Percentiles rank a stretch among this genome's conserved stretches.
Conservation (phyloP, 2,797 vertebrate genomes). For the Lepidocolaptes lacrymiger region DNA sequence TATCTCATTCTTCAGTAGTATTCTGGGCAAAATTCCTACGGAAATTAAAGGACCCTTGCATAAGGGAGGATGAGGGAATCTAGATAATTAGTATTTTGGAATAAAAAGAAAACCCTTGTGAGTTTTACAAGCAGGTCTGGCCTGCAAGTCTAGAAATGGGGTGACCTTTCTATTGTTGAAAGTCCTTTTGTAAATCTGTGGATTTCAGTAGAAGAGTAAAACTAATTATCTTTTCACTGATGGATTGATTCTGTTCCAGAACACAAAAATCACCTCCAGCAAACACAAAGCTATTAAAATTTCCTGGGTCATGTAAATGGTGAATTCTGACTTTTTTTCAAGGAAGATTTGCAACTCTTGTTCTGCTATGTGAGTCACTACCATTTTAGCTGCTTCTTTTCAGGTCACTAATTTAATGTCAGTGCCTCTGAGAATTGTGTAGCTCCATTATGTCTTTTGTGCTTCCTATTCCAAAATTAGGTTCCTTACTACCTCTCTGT, state of each 20-base stretch:
- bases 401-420: conserved; percentile 29
- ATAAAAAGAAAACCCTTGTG: conserved; percentile 13
- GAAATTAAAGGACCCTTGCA: conserved; percentile 14
- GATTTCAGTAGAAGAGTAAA: not conserved
- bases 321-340: not conserved
- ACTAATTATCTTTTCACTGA: conserved; percentile 22
- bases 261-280: conserved; percentile 39
- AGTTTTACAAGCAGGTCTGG: not conserved
- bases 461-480: not conserved
- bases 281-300: conserved; percentile 17
- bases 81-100: conserved; percentile 27
- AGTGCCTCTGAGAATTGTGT: not conserved
- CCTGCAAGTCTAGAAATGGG: not conserved
- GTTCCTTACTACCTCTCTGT: not conserved
- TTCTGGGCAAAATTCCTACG: not conserved
- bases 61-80: not conserved
- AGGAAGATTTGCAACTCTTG: not conserved
- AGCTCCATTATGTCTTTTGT: not conserved
- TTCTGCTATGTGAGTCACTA: not conserved
- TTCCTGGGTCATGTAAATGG: not conserved
- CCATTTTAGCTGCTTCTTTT: conserved; percentile 24
- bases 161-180: conserved; percentile 27
- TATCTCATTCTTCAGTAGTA: not conserved
- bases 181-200: not conserved
- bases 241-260: conserved; percentile 13